Base-by-base conservation (phyloP, 2,888 invertebrate species). In the Chrysolina haemoptera region DNA sequence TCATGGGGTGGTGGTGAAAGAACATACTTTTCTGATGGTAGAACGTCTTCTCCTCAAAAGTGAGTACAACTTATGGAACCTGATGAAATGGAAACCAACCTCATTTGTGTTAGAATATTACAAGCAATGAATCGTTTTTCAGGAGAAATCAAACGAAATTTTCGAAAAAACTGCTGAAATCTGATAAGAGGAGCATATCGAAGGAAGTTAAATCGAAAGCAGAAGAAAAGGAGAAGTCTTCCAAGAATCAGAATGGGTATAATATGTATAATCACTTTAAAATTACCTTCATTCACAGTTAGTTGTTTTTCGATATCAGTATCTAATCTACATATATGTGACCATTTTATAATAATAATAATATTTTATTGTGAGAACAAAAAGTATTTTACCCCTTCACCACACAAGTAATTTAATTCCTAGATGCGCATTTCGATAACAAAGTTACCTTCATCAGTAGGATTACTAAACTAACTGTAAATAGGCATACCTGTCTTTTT, bases 1-100 rank as follows among this genome's bases (percentile, higher is more conserved):
- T 92, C 93, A 0, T 94, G 94, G 94, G 93, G 92, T 10, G 68
- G 62, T 12, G 78, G 77, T 18, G 76, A 75, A 67, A 70, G 76
- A 22, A 76, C 63, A 22, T 74, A 80, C 68, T 35, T 67, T n/a
- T 65, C 71, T 11, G 72, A 67, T 27, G 71, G 72, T 59, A 63
- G 70, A 27, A 73, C 76, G 64, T 74, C 62, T 48, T 80, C 78
- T 43, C 72, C 77, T 1, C 78, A 78, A 77, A 82, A 81, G 80
- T 80, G 76, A 74, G 76, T 76, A 70, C 74, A 12, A 41, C 22
- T 71, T 18, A 12, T 48, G 5, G 20, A 6, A 12, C 20, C 43
- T 11, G 40, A 40, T 11, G 53, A 27, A 1, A 5, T 8, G 43
- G 2, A 1, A 43, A 1, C 14, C 14, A 14, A 14, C 43, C 43